Evolutionary conservation across 2,797 vertebrate species (phyloP), one percentile per base, ranked within the genome.

Genomic region (Propithecus deckenii): DNA sequence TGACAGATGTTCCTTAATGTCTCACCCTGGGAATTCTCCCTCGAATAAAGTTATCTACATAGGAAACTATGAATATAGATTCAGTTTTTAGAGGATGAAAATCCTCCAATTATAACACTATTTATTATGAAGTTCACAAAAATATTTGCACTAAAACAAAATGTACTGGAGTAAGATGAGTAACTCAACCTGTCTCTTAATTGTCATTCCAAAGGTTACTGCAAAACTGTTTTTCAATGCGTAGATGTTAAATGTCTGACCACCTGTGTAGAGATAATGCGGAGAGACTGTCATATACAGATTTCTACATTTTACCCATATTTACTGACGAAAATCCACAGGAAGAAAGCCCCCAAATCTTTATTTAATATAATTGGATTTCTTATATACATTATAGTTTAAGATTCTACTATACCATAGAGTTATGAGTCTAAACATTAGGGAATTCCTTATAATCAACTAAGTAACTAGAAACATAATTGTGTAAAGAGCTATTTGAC

Each of bases 1-100:
- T 97, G 75, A 96, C 72, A 97, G 93, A 95, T 96, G 72, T 93
- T 97, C 46, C 52, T 86, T 97, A 97, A 97, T 93, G 79, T 57
- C 71, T 81, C 17, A 87, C 17, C 22, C 78, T 86, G 71, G 94
- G 88, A 92, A 84, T 97, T 93, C 3, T 89, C 13, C n/a, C 55
- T 90, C 5, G 41, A 87, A 46, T 74, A 63, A 91, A 88, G 41
- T 85, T n/a, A 9, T 97, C 91, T 80, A 65, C 13, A 28, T 43
- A 69, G 52, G 63, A 76, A 93, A 84, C 63, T 30, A 88, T 94
- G 96, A 95, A 89, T 95, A 52, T 41, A 94, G 46, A 95, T 78
- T 89, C 57, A 87, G 74, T 86, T 95, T 89, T 78, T 88, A 92
- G 59, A 89, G 18, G 38, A 86, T 79, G 0, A 57, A 95, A 95